Base-by-base conservation (phyloP, 1,140 invertebrate species). In the Sitophilus oryzae region DNA sequence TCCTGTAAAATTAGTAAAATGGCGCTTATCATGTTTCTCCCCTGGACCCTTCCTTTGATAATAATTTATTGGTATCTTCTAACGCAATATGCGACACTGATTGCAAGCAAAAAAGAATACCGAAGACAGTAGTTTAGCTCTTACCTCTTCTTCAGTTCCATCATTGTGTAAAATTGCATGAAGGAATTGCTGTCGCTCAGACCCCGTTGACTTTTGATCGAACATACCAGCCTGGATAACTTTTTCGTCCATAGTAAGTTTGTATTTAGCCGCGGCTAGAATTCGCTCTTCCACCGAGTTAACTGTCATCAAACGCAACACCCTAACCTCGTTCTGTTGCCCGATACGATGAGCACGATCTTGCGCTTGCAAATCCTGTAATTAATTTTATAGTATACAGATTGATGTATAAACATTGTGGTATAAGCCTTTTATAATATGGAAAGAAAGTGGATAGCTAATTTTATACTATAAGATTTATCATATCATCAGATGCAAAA, bases 181-280 rank as follows among this genome's bases (percentile, higher is more conserved):
- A 38, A 99, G 76, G 71, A 98, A 96, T 69, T 96, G 91, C 62
- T 93, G 88, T 50, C 96, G 77, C 67, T 99, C 96, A n/a, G 85
- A 86, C 1, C 93, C 94, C 0, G 96, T 98, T 0, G 95, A 98
- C 69, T 98, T 96, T 64, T 98, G 93, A 81, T 99, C 96, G 73
- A 99, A 99, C 93, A 98, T 99, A 71, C 96, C 96, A 54, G 95
- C 95, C 71, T 99, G 96, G 69, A 99, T 99, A 52, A 99, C 96
- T 72, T 99, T 99, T 69, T 98, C 95, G 72, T 99, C 96, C 82
- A 99, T 95, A 69, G 98, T 99, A 11, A 99, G 74, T 71, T 99
- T 91, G 67, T 91, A 91, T 16, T 87, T 76, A 3, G 89, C 89
- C 0, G 96, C 96, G 25, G 96, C 96, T 25, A 98, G 76, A 70